Conservation (phyloP, 2,797 vertebrate genomes). For the Chaenodraco wilsoni region DNA sequence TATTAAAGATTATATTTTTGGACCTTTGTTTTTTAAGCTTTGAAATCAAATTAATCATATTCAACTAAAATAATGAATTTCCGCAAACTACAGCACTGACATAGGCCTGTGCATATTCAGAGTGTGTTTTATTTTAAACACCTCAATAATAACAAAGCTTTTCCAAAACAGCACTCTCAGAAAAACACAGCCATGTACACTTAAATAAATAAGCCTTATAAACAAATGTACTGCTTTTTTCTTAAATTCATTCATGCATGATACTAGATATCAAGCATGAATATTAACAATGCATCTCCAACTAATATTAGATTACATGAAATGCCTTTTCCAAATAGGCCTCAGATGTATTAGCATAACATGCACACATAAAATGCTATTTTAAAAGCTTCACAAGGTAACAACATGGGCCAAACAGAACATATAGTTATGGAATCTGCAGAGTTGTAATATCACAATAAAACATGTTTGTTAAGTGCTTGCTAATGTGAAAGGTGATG, state of each 20-base stretch:
- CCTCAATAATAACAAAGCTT: slow-evolving; percentile 13
- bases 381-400: slow-evolving; percentile 3
- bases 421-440: slow-evolving; percentile 11
- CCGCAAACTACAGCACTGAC: slow-evolving; percentile 32
- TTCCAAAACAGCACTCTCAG: not conserved
- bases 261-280: slow-evolving; percentile 16
- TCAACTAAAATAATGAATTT: slow-evolving; percentile 19
- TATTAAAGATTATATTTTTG: slow-evolving; percentile 49
- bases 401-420: not conserved
- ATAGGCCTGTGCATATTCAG: slow-evolving; percentile 13
- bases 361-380: slow-evolving; percentile 12
- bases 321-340: slow-evolving; percentile 36
- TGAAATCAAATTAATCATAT: slow-evolving; percentile 55
- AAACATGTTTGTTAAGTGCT: not conserved
- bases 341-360: slow-evolving; percentile 39
- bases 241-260: slow-evolving; percentile 14
- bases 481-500: not conserved
- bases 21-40: slow-evolving; percentile 47
- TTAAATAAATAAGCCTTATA: not conserved
- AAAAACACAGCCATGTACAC: not conserved
- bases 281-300: slow-evolving; percentile 27
- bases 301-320: slow-evolving; percentile 27
- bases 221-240: slow-evolving; percentile 3
- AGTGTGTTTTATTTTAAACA: slow-evolving; percentile 26
- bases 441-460: not conserved